phyloP scores from a whole-genome alignment of 2,797 vertebrate genomes.

The Decapterus maruadsi region DNA sequence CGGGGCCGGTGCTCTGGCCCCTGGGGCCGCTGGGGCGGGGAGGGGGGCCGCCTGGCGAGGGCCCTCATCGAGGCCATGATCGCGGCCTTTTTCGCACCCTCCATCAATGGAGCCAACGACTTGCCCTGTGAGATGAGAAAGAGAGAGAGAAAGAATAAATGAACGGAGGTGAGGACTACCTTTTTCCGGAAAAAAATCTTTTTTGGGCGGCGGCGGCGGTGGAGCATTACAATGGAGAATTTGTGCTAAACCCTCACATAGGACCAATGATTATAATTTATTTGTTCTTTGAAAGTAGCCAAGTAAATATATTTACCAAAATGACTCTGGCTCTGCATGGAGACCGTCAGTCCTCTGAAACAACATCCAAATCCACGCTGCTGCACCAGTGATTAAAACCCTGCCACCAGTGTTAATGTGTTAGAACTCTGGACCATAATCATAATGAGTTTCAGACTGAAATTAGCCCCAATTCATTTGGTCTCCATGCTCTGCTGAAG shows the following conservation, averaged over 20 bases:
- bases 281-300: neutral
- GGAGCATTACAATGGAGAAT: no score
- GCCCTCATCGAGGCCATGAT: no score
- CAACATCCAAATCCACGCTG: neutral
- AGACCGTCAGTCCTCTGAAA: neutral
- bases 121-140: no score
- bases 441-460: constrained; percentile 42
- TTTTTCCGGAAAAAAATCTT: no score
- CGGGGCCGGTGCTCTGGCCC: no score
- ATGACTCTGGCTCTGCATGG: neutral
- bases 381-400: constrained; percentile 14
- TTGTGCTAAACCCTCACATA: neutral
- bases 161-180: no score
- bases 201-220: no score
- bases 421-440: constrained; percentile 22
- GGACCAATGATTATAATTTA: neutral
- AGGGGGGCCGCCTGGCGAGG: no score
- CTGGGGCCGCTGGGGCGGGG: no score
- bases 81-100: no score
- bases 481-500: constrained; percentile 32
- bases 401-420: constrained; percentile 6
- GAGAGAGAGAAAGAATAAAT: no score
- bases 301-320: neutral
- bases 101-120: no score
- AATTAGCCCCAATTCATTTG: constrained; percentile 36